Evolutionary conservation across 2,113 vertebrate genomes (phyloP).

Genomic region (Hirundichthys speculiger): DNA sequence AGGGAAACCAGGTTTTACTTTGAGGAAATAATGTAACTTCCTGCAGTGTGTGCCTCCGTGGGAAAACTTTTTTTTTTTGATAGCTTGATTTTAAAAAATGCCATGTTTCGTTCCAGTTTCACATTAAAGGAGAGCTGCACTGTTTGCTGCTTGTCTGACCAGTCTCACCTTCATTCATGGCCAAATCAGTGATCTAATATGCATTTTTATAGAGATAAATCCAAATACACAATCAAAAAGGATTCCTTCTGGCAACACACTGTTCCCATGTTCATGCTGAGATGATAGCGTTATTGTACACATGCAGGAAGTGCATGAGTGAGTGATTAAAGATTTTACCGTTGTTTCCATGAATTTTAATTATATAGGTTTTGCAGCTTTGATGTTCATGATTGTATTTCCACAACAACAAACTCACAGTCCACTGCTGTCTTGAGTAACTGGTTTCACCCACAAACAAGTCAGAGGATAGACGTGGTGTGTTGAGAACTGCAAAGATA

Average conservation of each 20-base stretch:
- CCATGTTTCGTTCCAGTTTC: not conserved
- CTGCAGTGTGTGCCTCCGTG: not conserved
- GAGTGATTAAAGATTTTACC: not conserved
- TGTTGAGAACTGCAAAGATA: constrained; percentile 88
- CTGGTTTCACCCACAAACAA: constrained; percentile 92
- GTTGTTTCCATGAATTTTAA: not conserved
- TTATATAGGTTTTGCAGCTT: not conserved
- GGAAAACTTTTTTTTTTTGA: not conserved
- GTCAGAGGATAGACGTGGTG: constrained; percentile 90
- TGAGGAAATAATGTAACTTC: not conserved
- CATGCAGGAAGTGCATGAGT: no score
- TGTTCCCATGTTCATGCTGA: no score
- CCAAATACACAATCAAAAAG: no score
- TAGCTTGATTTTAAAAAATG: no score
- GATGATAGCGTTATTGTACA: no score
- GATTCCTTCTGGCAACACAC: no score
- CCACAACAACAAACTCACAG: constrained; percentile 83
- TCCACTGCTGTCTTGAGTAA: constrained; percentile 86
- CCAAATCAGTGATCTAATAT: not conserved
- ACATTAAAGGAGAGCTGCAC: not conserved
- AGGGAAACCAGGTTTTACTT: not conserved
- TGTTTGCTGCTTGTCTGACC: not conserved
- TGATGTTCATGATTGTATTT: not conserved
- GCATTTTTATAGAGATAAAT: no score
- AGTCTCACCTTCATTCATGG: not conserved